Percentiles rank a stretch among this genome's conserved stretches.
Evolutionary conservation across 1,140 invertebrate species (phyloP).

Genomic region (Drosophila chauvacae): DNA sequence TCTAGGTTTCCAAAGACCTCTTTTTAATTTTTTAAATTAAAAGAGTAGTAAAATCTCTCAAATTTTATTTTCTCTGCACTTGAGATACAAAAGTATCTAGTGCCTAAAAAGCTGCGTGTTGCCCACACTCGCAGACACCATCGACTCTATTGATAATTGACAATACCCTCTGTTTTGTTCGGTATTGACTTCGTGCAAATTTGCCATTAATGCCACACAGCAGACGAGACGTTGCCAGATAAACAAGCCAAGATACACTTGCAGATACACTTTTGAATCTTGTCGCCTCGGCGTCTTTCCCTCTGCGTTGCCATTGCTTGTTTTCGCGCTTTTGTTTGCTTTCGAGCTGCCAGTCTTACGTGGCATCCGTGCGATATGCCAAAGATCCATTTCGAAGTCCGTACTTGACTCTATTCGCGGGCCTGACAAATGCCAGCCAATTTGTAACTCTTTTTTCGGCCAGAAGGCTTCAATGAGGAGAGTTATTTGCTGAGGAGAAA

Average conservation of each 20-base stretch:
- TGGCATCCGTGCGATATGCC: constrained; percentile 43
- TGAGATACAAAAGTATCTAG: constrained; percentile 62
- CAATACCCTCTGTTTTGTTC: constrained; percentile 41
- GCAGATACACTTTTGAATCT: constrained; percentile 67
- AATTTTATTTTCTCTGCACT: constrained; percentile 1
- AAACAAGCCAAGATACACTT: constrained; percentile 38
- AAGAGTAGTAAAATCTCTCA: not conserved
- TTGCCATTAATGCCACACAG: constrained; percentile 76
- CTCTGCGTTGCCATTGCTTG: constrained; percentile 30
- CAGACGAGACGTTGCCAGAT: constrained; percentile 69
- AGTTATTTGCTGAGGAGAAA: not conserved
- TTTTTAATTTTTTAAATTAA: not conserved
- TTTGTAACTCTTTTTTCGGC: constrained; percentile 27
- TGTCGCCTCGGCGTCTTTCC: constrained; percentile 9
- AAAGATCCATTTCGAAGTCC: constrained; percentile 42
- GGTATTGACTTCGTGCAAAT: constrained; percentile 78
- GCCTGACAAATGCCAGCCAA: constrained; percentile 47
- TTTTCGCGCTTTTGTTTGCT: constrained; percentile 47
- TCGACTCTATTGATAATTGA: constrained; percentile 76
- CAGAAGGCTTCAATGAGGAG: constrained; percentile 5
- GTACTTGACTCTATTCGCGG: constrained; percentile 43
- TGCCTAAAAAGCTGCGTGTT: not conserved
- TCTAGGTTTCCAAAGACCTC: not conserved
- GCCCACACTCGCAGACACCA: constrained; percentile 23
- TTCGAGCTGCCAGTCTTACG: constrained; percentile 58